Evolutionary conservation across 1,140 invertebrate species (phyloP).

Genomic region (Drosophila cardini): DNA sequence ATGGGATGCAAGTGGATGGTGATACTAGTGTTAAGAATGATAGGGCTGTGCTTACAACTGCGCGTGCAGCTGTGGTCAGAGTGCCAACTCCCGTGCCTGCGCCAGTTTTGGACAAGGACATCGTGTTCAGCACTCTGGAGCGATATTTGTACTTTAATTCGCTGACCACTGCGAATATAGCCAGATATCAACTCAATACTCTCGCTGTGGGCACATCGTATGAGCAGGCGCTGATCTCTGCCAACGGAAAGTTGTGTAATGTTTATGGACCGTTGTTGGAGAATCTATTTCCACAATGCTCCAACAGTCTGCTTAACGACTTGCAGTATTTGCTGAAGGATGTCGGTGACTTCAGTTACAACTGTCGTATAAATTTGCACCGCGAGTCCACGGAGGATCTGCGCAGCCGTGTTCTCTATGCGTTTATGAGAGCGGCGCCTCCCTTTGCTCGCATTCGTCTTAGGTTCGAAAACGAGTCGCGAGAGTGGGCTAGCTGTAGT

Average conservation of each 20-base stretch:
- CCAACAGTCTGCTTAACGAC: slow-evolving; percentile 31
- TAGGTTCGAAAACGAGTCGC: slow-evolving; percentile 30
- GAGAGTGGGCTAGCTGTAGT: slow-evolving; percentile 47
- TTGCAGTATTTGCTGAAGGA: slow-evolving; percentile 35
- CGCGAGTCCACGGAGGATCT: slow-evolving; percentile 35
- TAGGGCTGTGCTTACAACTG: neutral
- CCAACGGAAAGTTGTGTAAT: slow-evolving; percentile 31
- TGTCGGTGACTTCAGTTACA: slow-evolving; percentile 46
- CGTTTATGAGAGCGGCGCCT: slow-evolving; percentile 37
- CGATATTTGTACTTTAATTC: slow-evolving; percentile 34
- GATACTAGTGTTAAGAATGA: slow-evolving; percentile 22
- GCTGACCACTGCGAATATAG: slow-evolving; percentile 41
- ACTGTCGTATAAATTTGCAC: neutral
- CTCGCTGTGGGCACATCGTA: slow-evolving; percentile 29
- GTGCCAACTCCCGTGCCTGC: neutral
- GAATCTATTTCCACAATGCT: slow-evolving; percentile 36
- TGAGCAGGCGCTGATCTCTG: slow-evolving; percentile 43
- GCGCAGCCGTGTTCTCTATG: slow-evolving; percentile 40
- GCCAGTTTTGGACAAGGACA: neutral
- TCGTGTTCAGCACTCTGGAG: slow-evolving; percentile 44
- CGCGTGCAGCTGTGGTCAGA: too few species aligned
- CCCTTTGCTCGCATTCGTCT: slow-evolving; percentile 39
- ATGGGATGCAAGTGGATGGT: neutral
- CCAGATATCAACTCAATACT: slow-evolving; percentile 41
- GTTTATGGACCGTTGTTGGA: slow-evolving; percentile 46